Base-by-base conservation (phyloP, 2,797 vertebrate species). In the Sphenodon punctatus region DNA sequence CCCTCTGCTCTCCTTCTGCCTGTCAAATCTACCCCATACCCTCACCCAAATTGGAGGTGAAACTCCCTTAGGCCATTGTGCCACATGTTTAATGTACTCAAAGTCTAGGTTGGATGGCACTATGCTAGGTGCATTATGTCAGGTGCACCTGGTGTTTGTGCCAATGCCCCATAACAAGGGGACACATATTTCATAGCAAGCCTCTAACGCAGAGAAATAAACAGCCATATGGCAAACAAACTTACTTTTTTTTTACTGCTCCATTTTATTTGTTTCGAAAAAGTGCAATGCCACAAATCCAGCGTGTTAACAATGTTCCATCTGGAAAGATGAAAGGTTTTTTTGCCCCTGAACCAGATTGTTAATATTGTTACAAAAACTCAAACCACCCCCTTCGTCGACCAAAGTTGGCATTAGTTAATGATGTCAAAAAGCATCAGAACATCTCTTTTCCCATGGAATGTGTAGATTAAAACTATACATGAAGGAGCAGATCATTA, bases 191-290 rank as follows among this genome's bases (percentile, higher is more conserved):
- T 91, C 93, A 91, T 90, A 84, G 88, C 78, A 73, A 88, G 93
- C 71, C 67, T 90, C 80, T 60, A 80, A 67, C 85, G 81, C 78
- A 78, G 75, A 93, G 90, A 94, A 94, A 93, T 93, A 93, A 95
- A 90, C 89, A 94, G 86, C 93, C 95, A 95, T 93, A 95, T 95
- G 95, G 95, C 88, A 90, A 92, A 92, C 71, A 91, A 94, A 94
- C 88, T 94, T 89, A 0, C 25, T 90, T 85, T 94, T 95, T 94
- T 38, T 43, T 34, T n/a, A 94, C 87, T 87, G 79, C 90, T 93
- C 70, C 61, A 68, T 78, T 95, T 92, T 93, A 94, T 94, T 94
- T 91, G 91, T 94, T 95, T 93, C 87, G 63, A 89, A 95, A 90
- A 80, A 93, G 74, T 88, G 2, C 77, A 84, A 63, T 45, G 63